These are phyloP conservation scores for Chrysogorgia sp. DNA, from an alignment of 92 coral and sea anemone genomes.

Conservation along the genomic window DNA sequence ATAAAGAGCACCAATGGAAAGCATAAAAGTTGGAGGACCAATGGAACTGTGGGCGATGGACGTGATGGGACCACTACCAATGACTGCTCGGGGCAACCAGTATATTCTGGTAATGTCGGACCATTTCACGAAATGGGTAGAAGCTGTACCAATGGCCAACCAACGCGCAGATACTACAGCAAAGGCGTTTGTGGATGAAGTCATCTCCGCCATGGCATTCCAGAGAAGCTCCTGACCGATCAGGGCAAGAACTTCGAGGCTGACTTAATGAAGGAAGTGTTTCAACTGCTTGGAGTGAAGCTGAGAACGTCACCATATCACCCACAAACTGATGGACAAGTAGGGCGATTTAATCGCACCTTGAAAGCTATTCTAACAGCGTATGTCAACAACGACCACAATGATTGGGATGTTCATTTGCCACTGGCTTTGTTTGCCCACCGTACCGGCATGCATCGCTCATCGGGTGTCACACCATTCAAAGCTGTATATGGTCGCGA, in stretches of 20 bases:
- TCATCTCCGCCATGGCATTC: conserved; percentile 31
- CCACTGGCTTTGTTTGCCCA: conserved; percentile 31
- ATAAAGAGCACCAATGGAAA: conserved; percentile 6
- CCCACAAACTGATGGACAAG: conserved; percentile 15
- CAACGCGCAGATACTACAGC: conserved; percentile 10
- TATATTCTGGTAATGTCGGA: conserved; percentile 42
- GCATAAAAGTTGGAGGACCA: conserved; percentile 8
- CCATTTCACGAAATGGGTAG: conserved; percentile 48
- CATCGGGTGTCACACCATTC: conserved; percentile 22
- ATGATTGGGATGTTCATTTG: conserved; percentile 13
- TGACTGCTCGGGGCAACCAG: conserved; percentile 11
- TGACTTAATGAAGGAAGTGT: no score
- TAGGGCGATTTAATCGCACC: conserved; percentile 17
- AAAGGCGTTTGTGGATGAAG: no score
- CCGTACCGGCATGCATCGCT: no score
- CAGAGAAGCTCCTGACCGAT: conserved; percentile 31
- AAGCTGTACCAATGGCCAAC: conserved; percentile 30
- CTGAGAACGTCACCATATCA: background rate
- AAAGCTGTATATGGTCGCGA: conserved; percentile 14
- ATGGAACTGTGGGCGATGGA: no score
- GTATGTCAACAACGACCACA: conserved; percentile 12
- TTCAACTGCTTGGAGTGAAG: background rate
- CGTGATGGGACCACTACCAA: conserved; percentile 24
- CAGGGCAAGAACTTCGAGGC: conserved; percentile 30
- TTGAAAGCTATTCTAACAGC: conserved; percentile 18